Conservation (phyloP, 53 echinoderm and acorn worm species). For the Apostichopus leukothele region DNA sequence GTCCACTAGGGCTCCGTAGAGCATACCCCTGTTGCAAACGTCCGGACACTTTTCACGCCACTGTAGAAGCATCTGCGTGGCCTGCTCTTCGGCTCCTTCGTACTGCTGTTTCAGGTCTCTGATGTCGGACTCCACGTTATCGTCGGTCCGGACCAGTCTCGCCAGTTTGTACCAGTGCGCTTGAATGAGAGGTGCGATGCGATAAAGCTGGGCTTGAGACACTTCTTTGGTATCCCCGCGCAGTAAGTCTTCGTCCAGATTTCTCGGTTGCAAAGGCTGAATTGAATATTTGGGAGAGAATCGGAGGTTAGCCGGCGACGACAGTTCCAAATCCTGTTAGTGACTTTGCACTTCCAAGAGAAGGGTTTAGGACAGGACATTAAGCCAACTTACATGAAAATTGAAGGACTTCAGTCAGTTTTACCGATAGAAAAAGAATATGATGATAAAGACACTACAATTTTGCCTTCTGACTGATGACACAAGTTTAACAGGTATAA, state of each 20-base stretch:
- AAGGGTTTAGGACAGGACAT: no score
- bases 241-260: slow-evolving; percentile 61
- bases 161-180: slow-evolving; percentile 94
- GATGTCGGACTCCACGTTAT: slow-evolving; percentile 88
- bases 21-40: slow-evolving; percentile 75
- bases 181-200: slow-evolving; percentile 91
- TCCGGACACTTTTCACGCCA: slow-evolving; percentile 97
- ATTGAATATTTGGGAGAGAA: no score
- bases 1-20: slow-evolving; percentile 80
- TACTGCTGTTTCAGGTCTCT: slow-evolving; percentile 73
- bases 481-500: no score
- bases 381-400: no score
- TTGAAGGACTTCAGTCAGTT: no score
- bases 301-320: no score
- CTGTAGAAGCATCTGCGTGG: slow-evolving; percentile 95
- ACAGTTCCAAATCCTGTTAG: no score
- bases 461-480: no score
- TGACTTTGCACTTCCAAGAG: no score
- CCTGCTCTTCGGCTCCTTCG: slow-evolving; percentile 80
- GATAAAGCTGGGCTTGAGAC: slow-evolving; percentile 79
- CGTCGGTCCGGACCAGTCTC: slow-evolving; percentile 82
- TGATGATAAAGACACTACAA: no score
- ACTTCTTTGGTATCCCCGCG: slow-evolving; percentile 70
- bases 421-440: no score
- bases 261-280: slow-evolving; percentile 1